phyloP scores from a whole-genome alignment of 2,888 invertebrate genomes.

The Erebia palarica region DNA sequence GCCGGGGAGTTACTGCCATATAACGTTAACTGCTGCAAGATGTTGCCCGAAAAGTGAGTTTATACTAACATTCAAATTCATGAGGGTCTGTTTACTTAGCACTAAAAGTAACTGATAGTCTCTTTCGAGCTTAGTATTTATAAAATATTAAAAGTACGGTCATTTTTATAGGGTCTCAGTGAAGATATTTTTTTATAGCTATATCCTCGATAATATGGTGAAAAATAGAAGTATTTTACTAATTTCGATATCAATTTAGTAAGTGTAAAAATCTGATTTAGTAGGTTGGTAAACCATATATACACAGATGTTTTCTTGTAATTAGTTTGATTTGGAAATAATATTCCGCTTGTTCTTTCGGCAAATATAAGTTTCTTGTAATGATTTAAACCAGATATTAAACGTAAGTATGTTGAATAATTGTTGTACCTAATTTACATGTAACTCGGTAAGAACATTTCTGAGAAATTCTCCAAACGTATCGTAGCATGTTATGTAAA shows the following conservation, averaged over 20 bases:
- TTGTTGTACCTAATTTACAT: constrained; percentile 5
- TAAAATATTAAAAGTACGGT: background rate
- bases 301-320: no score
- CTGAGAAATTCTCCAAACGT: constrained; percentile 11
- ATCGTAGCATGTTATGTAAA: constrained; percentile 34
- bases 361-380: no score
- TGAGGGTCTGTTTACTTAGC: constrained; percentile 19
- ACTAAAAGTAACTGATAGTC: constrained; percentile 5
- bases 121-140: background rate
- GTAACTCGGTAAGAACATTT: constrained; percentile 16
- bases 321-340: no score
- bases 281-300: no score
- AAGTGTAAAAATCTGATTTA: no score
- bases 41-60: constrained; percentile 92
- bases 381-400: no score
- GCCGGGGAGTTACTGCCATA: constrained; percentile 93
- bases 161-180: background rate
- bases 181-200: no score
- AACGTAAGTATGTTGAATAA: background rate
- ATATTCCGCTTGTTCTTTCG: no score
- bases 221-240: no score
- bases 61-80: constrained; percentile 21
- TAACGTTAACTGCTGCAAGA: constrained; percentile 90
- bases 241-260: no score
- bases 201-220: no score